Evolutionary conservation across 2,888 invertebrate species (phyloP), one percentile per base, ranked within the genome.

Genomic region (Agrochola lota): DNA sequence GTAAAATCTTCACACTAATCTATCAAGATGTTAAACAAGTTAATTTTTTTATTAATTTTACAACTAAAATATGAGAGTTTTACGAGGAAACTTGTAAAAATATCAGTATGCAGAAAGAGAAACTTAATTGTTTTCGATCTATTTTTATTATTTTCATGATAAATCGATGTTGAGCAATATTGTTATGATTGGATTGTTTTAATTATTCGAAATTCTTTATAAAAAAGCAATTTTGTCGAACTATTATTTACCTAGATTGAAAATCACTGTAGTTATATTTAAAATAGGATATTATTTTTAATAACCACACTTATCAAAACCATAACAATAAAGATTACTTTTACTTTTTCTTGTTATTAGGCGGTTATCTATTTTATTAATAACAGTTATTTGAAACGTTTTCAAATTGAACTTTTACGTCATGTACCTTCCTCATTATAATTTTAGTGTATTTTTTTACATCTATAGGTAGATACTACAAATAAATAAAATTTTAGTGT

Each of bases 81-180:
- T 12, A 62, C 17, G n/a, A 11, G 6, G 17, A 60, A 77, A 62
- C 7, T 35, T 43, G 2, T 52, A 67, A 57, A 52, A n/a, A 12
- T 20, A 55, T 12, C 72, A 46, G n/a, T 55, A 49, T 12, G 9
- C 0, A 17, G 8, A 15, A 63, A 80, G 49, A 52, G 71, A 85
- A 80, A 80, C 6, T 70, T 35, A 67, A 84, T 72, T 66, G 60
- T 26, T 80, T 59, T 66, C 23, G 46, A 67, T 84, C 55, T 35
- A 7, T 77, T 63, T 20, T 43, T 46, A 43, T 71, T 55, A 74
- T 40, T 62, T 63, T 81, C 6, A 75, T 43, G 81, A 63, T 49
- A 30, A 30, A 30, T 75, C 1, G 30, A 52, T 52, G 2, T 52
- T 35, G 9, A 52, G 11, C 17, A 49, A 15, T 49, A 15, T 40